Percentiles rank a stretch among this genome's conserved stretches.
Conservation (phyloP, 2,888 invertebrate species). For the Catocala sponsa region DNA sequence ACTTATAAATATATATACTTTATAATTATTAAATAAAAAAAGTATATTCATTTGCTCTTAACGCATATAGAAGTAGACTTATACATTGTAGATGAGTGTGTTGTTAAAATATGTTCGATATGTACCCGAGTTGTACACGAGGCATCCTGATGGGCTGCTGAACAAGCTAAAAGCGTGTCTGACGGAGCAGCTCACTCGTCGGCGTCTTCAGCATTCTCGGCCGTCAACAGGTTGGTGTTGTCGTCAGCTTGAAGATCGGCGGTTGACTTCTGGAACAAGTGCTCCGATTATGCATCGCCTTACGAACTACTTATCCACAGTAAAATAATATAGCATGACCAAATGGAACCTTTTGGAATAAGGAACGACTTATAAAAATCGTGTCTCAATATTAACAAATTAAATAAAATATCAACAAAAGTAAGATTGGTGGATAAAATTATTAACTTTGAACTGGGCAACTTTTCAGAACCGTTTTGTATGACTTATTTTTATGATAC, state of each 20-base stretch:
- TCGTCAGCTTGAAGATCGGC: slow-evolving; percentile 81
- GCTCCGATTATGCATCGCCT: slow-evolving; percentile 30
- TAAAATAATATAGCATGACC: background rate
- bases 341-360: no score
- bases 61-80: slow-evolving; percentile 23
- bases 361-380: no score
- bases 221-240: slow-evolving; percentile 82
- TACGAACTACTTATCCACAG: background rate
- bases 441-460: no score
- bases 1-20: slow-evolving; percentile 46
- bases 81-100: slow-evolving; percentile 31
- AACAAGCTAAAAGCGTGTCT: slow-evolving; percentile 66
- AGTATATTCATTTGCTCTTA: slow-evolving; percentile 14
- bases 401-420: no score
- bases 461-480: no score
- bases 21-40: slow-evolving; percentile 38
- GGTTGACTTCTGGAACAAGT: slow-evolving; percentile 77
- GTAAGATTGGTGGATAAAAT: no score
- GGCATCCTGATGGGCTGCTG: slow-evolving; percentile 62
- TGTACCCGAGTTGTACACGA: slow-evolving; percentile 65
- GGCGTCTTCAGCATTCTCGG: slow-evolving; percentile 81
- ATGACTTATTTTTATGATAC: no score
- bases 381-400: no score
- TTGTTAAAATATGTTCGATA: slow-evolving; percentile 48
- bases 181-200: slow-evolving; percentile 70